phyloP scores from a whole-genome alignment of 2,797 vertebrate genomes.

The Spinibarbus caldwelli region DNA sequence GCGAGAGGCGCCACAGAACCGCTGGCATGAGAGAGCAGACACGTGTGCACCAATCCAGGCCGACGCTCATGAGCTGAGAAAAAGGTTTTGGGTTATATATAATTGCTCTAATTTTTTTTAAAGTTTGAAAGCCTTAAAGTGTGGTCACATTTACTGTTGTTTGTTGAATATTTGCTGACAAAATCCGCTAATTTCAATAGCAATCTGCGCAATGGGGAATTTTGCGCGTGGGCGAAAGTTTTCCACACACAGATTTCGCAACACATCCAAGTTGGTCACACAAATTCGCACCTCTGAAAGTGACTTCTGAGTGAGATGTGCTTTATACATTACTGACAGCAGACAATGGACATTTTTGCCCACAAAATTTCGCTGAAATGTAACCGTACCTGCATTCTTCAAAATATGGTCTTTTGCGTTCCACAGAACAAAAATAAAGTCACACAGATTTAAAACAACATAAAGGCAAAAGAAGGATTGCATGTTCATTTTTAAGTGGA shows the following conservation, averaged over 20 bases:
- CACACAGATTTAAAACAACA: not conserved
- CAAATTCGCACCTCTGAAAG: too few relatives aligned
- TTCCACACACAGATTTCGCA: not conserved
- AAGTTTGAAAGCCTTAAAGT: not conserved
- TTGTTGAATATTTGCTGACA: not conserved
- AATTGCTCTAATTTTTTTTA: not conserved
- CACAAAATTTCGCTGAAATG: too few relatives aligned
- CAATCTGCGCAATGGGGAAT: not conserved
- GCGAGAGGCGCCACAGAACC: not conserved
- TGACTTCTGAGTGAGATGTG: too few relatives aligned
- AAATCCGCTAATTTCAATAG: not conserved
- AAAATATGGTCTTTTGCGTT: not conserved
- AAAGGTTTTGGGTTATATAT: not conserved
- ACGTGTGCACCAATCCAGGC: slow-evolving; percentile 8
- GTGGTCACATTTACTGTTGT: not conserved
- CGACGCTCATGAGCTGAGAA: not conserved
- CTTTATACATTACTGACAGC: too few relatives aligned
- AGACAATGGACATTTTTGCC: not conserved
- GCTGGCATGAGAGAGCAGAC: not conserved
- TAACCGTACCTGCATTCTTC: not conserved
- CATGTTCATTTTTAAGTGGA: not conserved
- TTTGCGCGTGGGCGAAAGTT: not conserved
- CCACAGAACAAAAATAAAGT: not conserved
- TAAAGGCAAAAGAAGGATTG: not conserved
- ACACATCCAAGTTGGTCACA: not conserved